Evolutionary conservation across 2,888 invertebrate genomes (phyloP).

Genomic region (Acrobasis consociella): DNA sequence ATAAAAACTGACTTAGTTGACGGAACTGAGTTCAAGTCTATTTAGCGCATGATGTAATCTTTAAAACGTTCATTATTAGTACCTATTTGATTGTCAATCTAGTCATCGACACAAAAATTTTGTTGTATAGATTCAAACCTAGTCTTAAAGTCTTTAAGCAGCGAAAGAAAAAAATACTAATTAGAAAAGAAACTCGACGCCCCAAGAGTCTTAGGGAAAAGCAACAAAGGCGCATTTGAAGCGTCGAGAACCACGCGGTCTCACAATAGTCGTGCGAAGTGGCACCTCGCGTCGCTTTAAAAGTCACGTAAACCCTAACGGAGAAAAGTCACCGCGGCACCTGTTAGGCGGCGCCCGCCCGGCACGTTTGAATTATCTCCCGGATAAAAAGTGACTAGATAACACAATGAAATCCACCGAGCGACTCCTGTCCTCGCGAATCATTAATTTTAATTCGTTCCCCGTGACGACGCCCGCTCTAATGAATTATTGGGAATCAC

Average conservation of each 20-base stretch:
- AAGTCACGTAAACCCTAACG: conserved; percentile 53
- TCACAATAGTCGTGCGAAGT: conserved; percentile 24
- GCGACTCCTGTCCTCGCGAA: conserved; percentile 72
- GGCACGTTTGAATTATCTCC: conserved; percentile 64
- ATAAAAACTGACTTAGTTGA: no score
- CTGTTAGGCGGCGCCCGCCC: conserved; percentile 56
- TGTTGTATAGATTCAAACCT: no score
- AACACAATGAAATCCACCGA: conserved; percentile 68
- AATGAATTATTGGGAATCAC: conserved; percentile 82
- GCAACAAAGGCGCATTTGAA: conserved; percentile 10
- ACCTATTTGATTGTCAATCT: no score
- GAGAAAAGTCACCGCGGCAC: conserved; percentile 65
- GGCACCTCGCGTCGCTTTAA: conserved; percentile 33
- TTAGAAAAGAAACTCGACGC: background rate
- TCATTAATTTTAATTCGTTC: conserved; percentile 82
- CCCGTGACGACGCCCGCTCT: conserved; percentile 75
- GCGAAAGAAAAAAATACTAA: background rate
- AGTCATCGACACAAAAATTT: no score
- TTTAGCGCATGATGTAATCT: no score
- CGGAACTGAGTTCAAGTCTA: no score
- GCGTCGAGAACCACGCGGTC: conserved; percentile 14
- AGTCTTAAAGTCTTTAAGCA: background rate
- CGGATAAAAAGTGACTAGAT: conserved; percentile 75
- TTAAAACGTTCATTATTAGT: no score
- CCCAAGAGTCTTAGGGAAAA: conserved; percentile 1